Evolutionary conservation across 2,797 vertebrate genomes (phyloP), one percentile per base, ranked within the genome.

Genomic region (Paguma larvata): DNA sequence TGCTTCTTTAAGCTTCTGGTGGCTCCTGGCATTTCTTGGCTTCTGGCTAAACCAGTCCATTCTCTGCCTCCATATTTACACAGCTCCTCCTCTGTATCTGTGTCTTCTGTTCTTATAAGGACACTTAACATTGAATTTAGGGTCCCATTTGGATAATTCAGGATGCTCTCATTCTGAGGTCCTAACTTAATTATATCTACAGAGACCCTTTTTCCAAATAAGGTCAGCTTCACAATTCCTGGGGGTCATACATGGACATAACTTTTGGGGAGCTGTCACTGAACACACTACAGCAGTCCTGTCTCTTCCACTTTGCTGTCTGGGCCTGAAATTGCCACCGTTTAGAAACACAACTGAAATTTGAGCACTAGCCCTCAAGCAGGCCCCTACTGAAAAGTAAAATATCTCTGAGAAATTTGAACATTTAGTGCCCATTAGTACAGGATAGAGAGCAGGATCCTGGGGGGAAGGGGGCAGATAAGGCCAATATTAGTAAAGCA

Each of bases 321-420:
- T 84, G 89, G 68, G 25, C 25, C 19, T 84, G 34, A 87, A 89
- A 85, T 62, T 16, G 21, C 9, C n/a, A 25, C 34, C 19, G 10
- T 87, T 80, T 72, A 48, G 89, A 88, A 91, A 51, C 6, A 72
- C 19, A 84, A 21, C 27, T 94, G 53, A 93, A 85, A 94, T 83
- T 30, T 90, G 68, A 94, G 68, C 2, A 10, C 25, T 34, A 14
- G 18, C 19, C 5, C 8, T 88, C 85, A 80, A 78, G 30, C 83
- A 3, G 67, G 34, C 10, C 16, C 38, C 18, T 46, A 16, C 30
- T 84, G 85, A 73, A 89, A 73, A 87, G 41, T 44, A n/a, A 87
- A 94, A 14, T 72, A 48, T 19, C 30, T 80, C 59, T 27, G 44
- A 70, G 27, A 72, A 46, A 30, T 16, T 27, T 83, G n/a, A 86